These are phyloP conservation scores for Callocephalon fimbriatum DNA, from an alignment of 2,113 vertebrate genomes.

Conservation along the genomic window DNA sequence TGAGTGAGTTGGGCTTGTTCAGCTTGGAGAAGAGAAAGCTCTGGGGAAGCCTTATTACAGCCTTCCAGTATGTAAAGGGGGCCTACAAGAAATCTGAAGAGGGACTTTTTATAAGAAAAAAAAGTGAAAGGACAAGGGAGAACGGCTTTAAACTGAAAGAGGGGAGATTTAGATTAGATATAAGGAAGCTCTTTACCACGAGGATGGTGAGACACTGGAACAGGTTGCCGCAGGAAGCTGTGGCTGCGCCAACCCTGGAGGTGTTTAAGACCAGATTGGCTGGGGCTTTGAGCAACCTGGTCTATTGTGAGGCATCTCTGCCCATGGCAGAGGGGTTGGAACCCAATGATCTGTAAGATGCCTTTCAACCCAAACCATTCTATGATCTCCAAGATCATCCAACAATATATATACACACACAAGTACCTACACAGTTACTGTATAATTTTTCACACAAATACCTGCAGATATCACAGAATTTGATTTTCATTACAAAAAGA, in stretches of 20 bases:
- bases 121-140: background rate
- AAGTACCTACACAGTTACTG: background rate
- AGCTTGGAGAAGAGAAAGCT: background rate
- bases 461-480: background rate
- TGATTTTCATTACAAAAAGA: background rate
- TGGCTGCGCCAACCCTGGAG: background rate
- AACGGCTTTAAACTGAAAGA: background rate
- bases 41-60: background rate
- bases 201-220: background rate
- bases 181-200: background rate
- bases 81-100: background rate
- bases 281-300: background rate
- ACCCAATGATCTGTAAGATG: background rate
- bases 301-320: background rate
- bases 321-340: background rate
- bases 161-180: background rate
- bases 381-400: background rate
- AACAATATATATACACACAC: accelerated
- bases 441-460: background rate
- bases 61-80: background rate
- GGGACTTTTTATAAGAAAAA: background rate
- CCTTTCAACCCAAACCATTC: background rate
- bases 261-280: background rate
- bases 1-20: background rate
- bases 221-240: background rate